These are phyloP conservation scores for Cerceris ruficornis DNA, from an alignment of 2,888 invertebrate genomes.

Conservation along the genomic window DNA sequence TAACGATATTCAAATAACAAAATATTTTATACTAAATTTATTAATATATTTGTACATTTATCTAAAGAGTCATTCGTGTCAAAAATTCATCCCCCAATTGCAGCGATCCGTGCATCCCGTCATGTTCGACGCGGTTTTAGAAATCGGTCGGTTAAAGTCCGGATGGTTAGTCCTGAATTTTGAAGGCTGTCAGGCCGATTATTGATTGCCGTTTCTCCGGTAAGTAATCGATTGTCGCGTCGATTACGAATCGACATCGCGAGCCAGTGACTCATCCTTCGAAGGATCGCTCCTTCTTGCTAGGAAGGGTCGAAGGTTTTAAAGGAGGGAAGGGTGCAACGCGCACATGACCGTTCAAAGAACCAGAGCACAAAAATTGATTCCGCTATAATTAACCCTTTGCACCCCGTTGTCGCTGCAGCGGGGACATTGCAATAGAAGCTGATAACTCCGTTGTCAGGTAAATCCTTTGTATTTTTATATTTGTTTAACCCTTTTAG, in stretches of 20 bases:
- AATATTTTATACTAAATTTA: no score
- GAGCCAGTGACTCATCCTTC: slow-evolving; percentile 49
- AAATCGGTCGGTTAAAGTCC: not conserved
- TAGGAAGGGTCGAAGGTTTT: slow-evolving; percentile 29
- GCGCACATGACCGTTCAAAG: slow-evolving; percentile 36
- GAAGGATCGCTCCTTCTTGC: slow-evolving; percentile 16
- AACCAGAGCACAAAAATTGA: not conserved
- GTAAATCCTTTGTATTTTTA: no score
- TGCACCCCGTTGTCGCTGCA: no score
- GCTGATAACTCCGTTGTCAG: no score
- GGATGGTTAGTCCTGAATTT: not conserved
- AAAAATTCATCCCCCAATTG: no score
- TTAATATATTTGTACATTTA: no score
- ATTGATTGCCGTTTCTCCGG: slow-evolving; percentile 15
- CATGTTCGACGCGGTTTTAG: not conserved
- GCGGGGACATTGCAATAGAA: no score
- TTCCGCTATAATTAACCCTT: not conserved
- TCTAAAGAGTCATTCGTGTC: no score
- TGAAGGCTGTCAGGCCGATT: slow-evolving; percentile 17
- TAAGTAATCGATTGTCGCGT: slow-evolving; percentile 31
- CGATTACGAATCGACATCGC: slow-evolving; percentile 39
- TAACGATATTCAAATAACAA: no score
- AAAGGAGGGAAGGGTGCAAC: slow-evolving; percentile 30
- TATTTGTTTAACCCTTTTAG: no score
- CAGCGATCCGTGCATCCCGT: not conserved